These are phyloP conservation scores for Aphelenchoides besseyi DNA, from an alignment of 1,140 invertebrate species.

Conservation along the genomic window DNA sequence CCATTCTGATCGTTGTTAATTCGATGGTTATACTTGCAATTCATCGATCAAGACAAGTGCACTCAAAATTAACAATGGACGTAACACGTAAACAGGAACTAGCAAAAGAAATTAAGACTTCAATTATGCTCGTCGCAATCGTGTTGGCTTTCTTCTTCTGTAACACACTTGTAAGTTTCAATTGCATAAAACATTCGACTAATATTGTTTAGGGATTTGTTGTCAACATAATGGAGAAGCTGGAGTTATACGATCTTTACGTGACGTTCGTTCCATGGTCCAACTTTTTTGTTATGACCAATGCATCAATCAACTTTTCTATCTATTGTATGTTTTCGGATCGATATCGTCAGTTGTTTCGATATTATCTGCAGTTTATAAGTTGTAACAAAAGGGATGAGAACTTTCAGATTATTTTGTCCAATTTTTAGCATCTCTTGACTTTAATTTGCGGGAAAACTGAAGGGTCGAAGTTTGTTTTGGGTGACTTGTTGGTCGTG, in stretches of 20 bases:
- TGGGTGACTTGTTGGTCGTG: background rate
- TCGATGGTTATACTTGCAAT: conserved; percentile 51
- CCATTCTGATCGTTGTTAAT: conserved; percentile 46
- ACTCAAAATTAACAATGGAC: conserved; percentile 55
- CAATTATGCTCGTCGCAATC: conserved; percentile 57
- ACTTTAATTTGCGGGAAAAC: no score
- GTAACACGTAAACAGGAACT: conserved; percentile 51
- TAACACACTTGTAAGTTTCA: conserved; percentile 51
- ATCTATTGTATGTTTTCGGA: conserved; percentile 45
- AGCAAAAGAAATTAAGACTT: conserved; percentile 55
- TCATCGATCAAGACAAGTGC: conserved; percentile 48
- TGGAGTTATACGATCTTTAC: conserved; percentile 18
- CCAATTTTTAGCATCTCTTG: background rate
- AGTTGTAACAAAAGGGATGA: conserved; percentile 12
- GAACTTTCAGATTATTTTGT: conserved; percentile 19
- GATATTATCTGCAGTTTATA: conserved; percentile 32
- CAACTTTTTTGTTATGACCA: conserved; percentile 39
- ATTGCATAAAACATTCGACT: background rate
- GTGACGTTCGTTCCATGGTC: conserved; percentile 26
- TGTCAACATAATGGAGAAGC: conserved; percentile 43
- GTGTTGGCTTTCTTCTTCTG: conserved; percentile 53
- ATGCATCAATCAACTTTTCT: conserved; percentile 43
- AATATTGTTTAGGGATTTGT: conserved; percentile 37
- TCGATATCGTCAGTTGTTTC: conserved; percentile 34
- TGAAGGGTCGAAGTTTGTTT: no score